phyloP scores from a whole-genome alignment of 2,888 invertebrate species.

The Pyrrhosoma nymphula region DNA sequence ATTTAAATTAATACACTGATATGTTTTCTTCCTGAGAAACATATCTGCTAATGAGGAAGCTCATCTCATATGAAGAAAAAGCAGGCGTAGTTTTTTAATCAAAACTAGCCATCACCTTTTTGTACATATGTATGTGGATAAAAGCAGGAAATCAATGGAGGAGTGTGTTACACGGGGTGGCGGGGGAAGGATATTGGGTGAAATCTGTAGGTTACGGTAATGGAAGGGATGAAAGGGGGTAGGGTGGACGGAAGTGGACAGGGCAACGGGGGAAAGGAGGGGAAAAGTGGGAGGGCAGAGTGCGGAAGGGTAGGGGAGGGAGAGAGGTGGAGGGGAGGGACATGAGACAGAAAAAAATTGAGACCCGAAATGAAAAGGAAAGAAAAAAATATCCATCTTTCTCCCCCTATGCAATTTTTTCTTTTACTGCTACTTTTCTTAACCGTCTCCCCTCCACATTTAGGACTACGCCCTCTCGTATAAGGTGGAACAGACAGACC shows the following conservation, averaged over 20 bases:
- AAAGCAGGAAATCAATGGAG: too few relatives aligned
- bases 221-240: neutral
- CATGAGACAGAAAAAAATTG: slow-evolving; percentile 38
- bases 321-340: neutral
- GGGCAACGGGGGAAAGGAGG: neutral
- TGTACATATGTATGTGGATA: too few relatives aligned
- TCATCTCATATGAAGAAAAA: too few relatives aligned
- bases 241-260: neutral
- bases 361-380: slow-evolving; percentile 14
- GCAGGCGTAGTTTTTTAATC: too few relatives aligned
- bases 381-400: slow-evolving; percentile 30
- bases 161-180: neutral
- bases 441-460: slow-evolving; percentile 4
- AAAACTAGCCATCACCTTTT: too few relatives aligned
- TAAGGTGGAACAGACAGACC: slow-evolving; percentile 12
- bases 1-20: too few relatives aligned
- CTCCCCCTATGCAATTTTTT: slow-evolving; percentile 18
- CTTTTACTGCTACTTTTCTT: slow-evolving; percentile 27
- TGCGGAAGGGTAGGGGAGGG: neutral
- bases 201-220: slow-evolving; percentile 66
- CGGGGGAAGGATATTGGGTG: neutral
- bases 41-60: too few relatives aligned
- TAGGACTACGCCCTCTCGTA: slow-evolving; percentile 19
- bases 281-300: neutral
- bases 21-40: too few relatives aligned